phyloP scores from a whole-genome alignment of 2,888 invertebrate genomes.

The Spisula subtruncata region DNA sequence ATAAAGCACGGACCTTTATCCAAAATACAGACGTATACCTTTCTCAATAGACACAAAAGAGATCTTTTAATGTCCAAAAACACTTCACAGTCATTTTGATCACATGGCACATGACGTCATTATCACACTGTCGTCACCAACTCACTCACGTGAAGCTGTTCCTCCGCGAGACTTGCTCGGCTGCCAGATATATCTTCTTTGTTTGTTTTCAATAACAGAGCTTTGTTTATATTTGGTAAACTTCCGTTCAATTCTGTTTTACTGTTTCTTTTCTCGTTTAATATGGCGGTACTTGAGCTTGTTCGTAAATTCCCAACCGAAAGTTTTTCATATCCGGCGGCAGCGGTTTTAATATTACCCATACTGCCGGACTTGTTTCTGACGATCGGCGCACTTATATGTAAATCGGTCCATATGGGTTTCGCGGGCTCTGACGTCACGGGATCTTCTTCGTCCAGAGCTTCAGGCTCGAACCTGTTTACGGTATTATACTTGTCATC shows the following conservation, averaged over 20 bases:
- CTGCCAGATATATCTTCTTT: constrained; percentile 48
- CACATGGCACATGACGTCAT: constrained; percentile 17
- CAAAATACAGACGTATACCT: not conserved
- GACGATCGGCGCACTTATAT: constrained; percentile 63
- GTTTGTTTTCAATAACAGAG: constrained; percentile 35
- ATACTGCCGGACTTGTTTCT: constrained; percentile 63
- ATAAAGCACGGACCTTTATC: not conserved
- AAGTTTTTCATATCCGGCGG: constrained; percentile 52
- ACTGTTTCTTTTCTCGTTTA: constrained; percentile 58
- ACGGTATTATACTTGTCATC: constrained; percentile 65
- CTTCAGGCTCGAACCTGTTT: constrained; percentile 48
- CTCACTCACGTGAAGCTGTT: constrained; percentile 54
- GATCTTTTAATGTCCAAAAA: not conserved
- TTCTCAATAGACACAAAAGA: not conserved
- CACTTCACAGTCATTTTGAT: constrained; percentile 16
- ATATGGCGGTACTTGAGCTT: constrained; percentile 45
- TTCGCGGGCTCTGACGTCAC: constrained; percentile 64
- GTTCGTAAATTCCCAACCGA: constrained; percentile 31
- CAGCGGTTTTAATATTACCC: constrained; percentile 44
- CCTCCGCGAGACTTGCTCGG: constrained; percentile 54
- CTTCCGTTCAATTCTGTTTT: constrained; percentile 52
- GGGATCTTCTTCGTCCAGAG: constrained; percentile 8
- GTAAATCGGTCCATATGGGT: constrained; percentile 67
- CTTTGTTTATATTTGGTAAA: constrained; percentile 15
- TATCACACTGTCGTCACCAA: constrained; percentile 67